These are phyloP conservation scores for Aplochiton taeniatus DNA, from an alignment of 2,797 vertebrate species.

Conservation along the genomic window DNA sequence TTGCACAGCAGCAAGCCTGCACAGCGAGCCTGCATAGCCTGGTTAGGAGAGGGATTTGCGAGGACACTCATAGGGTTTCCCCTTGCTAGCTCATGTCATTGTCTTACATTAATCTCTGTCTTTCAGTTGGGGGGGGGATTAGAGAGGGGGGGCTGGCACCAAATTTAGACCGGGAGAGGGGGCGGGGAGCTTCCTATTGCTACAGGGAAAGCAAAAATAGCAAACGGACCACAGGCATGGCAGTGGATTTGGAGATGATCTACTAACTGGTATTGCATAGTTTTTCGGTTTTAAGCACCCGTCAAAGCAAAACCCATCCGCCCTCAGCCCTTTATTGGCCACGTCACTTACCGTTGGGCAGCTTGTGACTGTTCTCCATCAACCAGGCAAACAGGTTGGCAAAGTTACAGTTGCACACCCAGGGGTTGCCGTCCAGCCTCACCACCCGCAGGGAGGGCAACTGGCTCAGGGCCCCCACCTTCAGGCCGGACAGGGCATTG, in stretches of 20 bases:
- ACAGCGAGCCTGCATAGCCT: no score
- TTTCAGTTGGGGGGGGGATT: slow-evolving; percentile 49
- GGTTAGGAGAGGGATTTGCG: slow-evolving; percentile 15
- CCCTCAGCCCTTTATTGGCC: not conserved
- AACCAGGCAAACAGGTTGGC: slow-evolving; percentile 93
- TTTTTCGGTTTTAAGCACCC: slow-evolving; percentile 29
- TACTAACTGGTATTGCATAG: slow-evolving; percentile 28
- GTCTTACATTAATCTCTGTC: slow-evolving; percentile 57
- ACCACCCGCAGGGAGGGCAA: slow-evolving; percentile 89
- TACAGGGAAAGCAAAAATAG: slow-evolving; percentile 68
- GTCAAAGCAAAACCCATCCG: slow-evolving; percentile 12
- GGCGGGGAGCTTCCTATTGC: slow-evolving; percentile 65
- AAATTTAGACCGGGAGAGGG: slow-evolving; percentile 67
- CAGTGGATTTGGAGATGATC: slow-evolving; percentile 41
- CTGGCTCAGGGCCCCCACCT: slow-evolving; percentile 85
- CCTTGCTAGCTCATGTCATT: slow-evolving; percentile 43
- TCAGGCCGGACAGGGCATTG: slow-evolving; percentile 89
- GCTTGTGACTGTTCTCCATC: slow-evolving; percentile 89
- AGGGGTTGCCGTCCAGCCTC: slow-evolving; percentile 94
- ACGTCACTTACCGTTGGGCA: slow-evolving; percentile 87
- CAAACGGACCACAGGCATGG: slow-evolving; percentile 40
- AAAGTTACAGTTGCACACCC: slow-evolving; percentile 96
- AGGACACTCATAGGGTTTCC: slow-evolving; percentile 25
- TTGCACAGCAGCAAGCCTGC: no score
- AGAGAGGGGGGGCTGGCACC: slow-evolving; percentile 58